Evolutionary conservation across 2,797 vertebrate species (phyloP).

Genomic region (Pipistrellus kuhlii): DNA sequence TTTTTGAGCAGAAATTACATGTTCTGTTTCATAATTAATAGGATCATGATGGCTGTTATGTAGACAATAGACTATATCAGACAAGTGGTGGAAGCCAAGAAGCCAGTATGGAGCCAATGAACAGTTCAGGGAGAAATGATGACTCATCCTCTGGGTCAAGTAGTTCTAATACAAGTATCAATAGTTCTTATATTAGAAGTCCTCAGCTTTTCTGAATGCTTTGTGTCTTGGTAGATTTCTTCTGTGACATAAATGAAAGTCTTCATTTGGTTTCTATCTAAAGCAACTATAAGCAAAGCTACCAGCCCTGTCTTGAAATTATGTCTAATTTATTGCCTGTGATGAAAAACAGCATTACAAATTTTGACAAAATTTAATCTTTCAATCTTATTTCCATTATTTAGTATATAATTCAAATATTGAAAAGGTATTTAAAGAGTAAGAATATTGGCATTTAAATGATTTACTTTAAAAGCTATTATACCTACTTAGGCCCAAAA

Average conservation of each 20-base stretch:
- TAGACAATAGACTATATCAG: background rate
- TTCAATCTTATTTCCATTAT: conserved; percentile 56
- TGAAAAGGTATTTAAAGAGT: conserved; percentile 8
- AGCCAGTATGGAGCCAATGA: background rate
- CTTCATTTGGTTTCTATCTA: conserved; percentile 18
- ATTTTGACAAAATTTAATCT: conserved; percentile 53
- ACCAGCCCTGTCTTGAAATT: conserved; percentile 29
- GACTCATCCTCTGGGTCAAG: background rate
- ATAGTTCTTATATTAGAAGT: background rate
- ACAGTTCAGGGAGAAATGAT: background rate
- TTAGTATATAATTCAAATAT: conserved; percentile 53
- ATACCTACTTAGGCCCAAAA: conserved; percentile 40
- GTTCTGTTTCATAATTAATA: background rate
- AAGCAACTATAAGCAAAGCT: conserved; percentile 29
- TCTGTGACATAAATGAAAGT: conserved; percentile 35
- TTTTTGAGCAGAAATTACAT: background rate
- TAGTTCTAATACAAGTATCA: no score
- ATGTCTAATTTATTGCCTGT: background rate
- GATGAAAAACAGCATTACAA: conserved; percentile 44
- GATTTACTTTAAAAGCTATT: conserved; percentile 53
- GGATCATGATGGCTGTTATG: background rate
- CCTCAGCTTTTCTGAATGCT: background rate
- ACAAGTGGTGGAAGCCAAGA: background rate
- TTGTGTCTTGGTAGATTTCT: background rate
- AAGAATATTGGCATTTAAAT: conserved; percentile 64